A percentile compares a stretch with the other conserved stretches of the same genome.
These are phyloP conservation scores for Catocala nupta DNA, from an alignment of 2,888 invertebrate species.

Conservation along the genomic window DNA sequence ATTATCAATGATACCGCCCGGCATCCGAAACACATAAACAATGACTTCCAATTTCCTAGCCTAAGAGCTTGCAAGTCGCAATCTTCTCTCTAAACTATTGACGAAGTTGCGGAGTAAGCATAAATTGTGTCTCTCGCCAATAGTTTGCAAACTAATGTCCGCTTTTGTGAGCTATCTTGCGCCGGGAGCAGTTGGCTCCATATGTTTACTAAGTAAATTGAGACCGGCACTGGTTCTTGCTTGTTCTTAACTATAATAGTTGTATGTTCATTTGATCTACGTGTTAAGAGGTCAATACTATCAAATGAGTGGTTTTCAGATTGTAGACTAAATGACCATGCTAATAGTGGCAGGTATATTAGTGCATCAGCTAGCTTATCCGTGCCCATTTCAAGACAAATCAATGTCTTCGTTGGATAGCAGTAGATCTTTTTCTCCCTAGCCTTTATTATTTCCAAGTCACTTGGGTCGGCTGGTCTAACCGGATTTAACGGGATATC, in stretches of 20 bases:
- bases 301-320: too few relatives aligned
- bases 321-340: neutral
- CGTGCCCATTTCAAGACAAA: too few relatives aligned
- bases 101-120: constrained; percentile 67
- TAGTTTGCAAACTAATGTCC: constrained; percentile 69
- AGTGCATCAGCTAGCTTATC: neutral
- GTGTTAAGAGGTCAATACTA: constrained; percentile 11
- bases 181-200: constrained; percentile 62
- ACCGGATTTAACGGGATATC: too few relatives aligned
- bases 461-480: too few relatives aligned
- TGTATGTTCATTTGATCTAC: constrained; percentile 27
- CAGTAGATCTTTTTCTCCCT: too few relatives aligned
- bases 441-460: too few relatives aligned
- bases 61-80: constrained; percentile 47
- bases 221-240: constrained; percentile 55
- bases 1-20: constrained; percentile 48
- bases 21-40: constrained; percentile 70
- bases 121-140: constrained; percentile 70
- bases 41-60: constrained; percentile 69
- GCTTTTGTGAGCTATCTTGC: constrained; percentile 66
- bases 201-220: constrained; percentile 65
- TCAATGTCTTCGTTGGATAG: too few relatives aligned
- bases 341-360: neutral
- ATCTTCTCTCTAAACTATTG: constrained; percentile 62
- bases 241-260: constrained; percentile 52